phyloP scores from a whole-genome alignment of 2,113 vertebrate species.

The Hippoglossus stenolepis region DNA sequence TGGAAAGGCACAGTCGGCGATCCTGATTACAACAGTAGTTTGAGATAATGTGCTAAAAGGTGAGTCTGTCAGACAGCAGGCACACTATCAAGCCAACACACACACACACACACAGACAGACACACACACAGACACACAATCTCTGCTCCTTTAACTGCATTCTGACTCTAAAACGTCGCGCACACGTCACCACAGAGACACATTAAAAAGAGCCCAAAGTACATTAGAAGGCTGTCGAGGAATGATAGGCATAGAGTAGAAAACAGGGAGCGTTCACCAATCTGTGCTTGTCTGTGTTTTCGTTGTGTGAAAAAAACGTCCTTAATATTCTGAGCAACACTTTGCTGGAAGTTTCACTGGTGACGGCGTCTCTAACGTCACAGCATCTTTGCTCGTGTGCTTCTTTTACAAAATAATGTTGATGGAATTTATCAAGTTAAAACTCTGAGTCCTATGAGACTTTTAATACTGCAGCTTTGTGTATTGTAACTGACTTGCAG shows the following conservation, averaged over 20 bases:
- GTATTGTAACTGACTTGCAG: conserved; percentile 20
- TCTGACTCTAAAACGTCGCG: conserved; percentile 3
- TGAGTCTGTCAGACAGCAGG: conserved; percentile 42
- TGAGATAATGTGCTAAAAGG: conserved; percentile 54
- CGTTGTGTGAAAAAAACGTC: conserved; percentile 19
- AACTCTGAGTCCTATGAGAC: conserved; percentile 17
- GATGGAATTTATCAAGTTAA: conserved; percentile 11
- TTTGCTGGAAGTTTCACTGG: conserved; percentile 11
- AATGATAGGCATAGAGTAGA: conserved; percentile 63
- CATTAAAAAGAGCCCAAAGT: conserved; percentile 35
- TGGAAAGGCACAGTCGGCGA: conserved; percentile 79
- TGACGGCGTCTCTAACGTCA: neutral
- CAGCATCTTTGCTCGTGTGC: neutral
- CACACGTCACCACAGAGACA: neutral
- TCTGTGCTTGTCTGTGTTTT: neutral
- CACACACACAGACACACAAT: neutral
- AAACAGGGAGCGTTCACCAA: conserved; percentile 18
- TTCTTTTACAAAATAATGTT: too few relatives aligned
- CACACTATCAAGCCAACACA: conserved; percentile 48
- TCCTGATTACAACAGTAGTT: conserved; percentile 73
- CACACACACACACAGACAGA: neutral
- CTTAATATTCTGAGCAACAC: conserved; percentile 7
- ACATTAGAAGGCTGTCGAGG: conserved; percentile 63
- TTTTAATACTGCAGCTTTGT: conserved; percentile 15
- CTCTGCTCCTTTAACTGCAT: conserved; percentile 30